These are phyloP conservation scores for Oceanodroma leucorhoa DNA, from an alignment of 2,797 vertebrate genomes.

Conservation along the genomic window DNA sequence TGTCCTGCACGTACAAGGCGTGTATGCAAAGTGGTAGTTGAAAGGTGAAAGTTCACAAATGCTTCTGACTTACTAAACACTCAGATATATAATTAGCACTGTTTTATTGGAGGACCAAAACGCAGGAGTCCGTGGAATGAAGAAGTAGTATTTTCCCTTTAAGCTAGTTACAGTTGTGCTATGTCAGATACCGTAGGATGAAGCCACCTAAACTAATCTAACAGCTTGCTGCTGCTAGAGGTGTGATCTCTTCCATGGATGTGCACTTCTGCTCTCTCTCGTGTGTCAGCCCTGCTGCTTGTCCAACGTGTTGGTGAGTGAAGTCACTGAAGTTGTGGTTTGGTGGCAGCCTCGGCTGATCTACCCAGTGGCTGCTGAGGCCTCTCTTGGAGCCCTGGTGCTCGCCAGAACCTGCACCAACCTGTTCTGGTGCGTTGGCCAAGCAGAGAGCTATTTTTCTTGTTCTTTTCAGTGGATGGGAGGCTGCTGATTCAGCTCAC, in stretches of 20 bases:
- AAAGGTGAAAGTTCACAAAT: slow-evolving; percentile 20
- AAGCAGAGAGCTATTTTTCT: background rate
- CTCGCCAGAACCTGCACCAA: background rate
- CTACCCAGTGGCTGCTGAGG: background rate
- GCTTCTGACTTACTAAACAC: background rate
- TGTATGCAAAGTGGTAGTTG: background rate
- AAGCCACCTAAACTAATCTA: background rate
- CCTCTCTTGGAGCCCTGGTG: background rate
- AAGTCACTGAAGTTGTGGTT: background rate
- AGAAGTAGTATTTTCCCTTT: background rate
- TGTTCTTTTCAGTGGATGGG: background rate
- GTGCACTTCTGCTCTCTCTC: background rate
- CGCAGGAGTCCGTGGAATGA: background rate
- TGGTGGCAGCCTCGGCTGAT: background rate
- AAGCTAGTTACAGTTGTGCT: background rate
- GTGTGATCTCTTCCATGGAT: background rate
- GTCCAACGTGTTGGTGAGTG: background rate
- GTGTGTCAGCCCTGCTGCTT: background rate
- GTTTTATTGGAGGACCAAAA: background rate
- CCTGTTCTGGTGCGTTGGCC: background rate
- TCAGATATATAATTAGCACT: background rate
- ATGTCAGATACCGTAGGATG: background rate
- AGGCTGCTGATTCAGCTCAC: background rate
- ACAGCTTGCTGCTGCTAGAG: background rate
- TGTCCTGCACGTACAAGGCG: background rate